These are phyloP conservation scores for Cylindroiulus punctatus DNA, from an alignment of 2,888 invertebrate species.

Conservation along the genomic window DNA sequence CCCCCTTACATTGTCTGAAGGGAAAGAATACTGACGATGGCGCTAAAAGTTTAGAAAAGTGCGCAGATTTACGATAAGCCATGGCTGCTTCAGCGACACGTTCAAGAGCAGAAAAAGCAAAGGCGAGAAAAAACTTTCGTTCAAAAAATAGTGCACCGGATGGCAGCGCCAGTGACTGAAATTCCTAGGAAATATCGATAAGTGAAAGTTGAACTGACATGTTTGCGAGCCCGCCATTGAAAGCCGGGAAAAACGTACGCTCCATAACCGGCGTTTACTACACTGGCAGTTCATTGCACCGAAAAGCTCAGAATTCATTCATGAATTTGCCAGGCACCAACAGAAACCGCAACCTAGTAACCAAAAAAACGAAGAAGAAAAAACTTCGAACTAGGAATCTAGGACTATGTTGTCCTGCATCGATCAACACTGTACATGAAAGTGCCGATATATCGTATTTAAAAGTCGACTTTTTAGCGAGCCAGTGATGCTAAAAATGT, in stretches of 20 bases:
- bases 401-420: slow-evolving; percentile 8
- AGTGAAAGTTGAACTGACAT: slow-evolving; percentile 42
- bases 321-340: slow-evolving; percentile 8
- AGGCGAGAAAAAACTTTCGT: background rate
- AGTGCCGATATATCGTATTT: slow-evolving; percentile 33
- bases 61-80: slow-evolving; percentile 15
- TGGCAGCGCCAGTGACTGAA: slow-evolving; percentile 11
- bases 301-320: slow-evolving; percentile 34
- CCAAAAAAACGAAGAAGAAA: background rate
- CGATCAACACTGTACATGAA: background rate
- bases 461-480: background rate
- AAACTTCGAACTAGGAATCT: slow-evolving; percentile 27
- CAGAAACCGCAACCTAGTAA: slow-evolving; percentile 34
- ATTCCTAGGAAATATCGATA: slow-evolving; percentile 28
- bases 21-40: background rate
- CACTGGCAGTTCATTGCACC: background rate
- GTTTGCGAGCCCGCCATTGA: background rate
- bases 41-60: background rate
- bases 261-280: slow-evolving; percentile 34
- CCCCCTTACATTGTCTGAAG: background rate
- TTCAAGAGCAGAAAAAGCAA: background rate
- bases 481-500: background rate
- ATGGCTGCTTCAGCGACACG: background rate
- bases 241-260: slow-evolving; percentile 11
- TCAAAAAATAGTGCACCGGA: slow-evolving; percentile 37